Base-by-base conservation (phyloP, 2,113 vertebrate genomes). In the Craseonycteris thonglongyai region DNA sequence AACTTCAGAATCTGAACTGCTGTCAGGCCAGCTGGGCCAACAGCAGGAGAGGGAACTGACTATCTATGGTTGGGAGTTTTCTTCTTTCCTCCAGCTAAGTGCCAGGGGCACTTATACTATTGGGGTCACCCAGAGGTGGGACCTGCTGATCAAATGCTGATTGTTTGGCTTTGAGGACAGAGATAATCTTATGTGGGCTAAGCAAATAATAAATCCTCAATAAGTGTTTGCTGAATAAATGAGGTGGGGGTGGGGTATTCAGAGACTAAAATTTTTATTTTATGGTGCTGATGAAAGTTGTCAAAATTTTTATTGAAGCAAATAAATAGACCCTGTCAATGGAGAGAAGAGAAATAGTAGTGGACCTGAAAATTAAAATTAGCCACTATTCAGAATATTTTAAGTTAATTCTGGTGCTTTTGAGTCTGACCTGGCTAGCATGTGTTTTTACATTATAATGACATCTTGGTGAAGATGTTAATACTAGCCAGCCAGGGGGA, bases 291-390 rank as follows among this genome's bases (percentile, higher is more conserved):
- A 63, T 54, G 40, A 74, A 82, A 65, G 19, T 49, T 61, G 13
- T 63, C 82, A 78, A 83, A 80, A 87, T 88, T 63, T 58, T 15
- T 90, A 8, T 75, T 71, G 80, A 94, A 85, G 28, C 9, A 85
- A 74, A 72, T 65, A 85, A 74, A 72, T 65, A 33, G 49, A 75
- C 33, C 4, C 2, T 96, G 54, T 75, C 65, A 68, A 0, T 79
- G 30, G 74, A 75, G 58, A 35, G 30, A 45, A 75, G 58, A 35
- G 30, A 45, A 95, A 83, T 75, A 28, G 68, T 51, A 56, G 38
- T 90, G 26, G 91, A 59, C 71, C 33, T 93, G 61, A 93, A 95
- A 78, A 90, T 61, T 84, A 28, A 78, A 93, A 65, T 76, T 66
- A 71, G 26, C 26, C 13, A 78, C 40, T 58, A 18, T 89, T 47